Conservation (phyloP, 2,113 vertebrate species). For the Cichladusa arquata region DNA sequence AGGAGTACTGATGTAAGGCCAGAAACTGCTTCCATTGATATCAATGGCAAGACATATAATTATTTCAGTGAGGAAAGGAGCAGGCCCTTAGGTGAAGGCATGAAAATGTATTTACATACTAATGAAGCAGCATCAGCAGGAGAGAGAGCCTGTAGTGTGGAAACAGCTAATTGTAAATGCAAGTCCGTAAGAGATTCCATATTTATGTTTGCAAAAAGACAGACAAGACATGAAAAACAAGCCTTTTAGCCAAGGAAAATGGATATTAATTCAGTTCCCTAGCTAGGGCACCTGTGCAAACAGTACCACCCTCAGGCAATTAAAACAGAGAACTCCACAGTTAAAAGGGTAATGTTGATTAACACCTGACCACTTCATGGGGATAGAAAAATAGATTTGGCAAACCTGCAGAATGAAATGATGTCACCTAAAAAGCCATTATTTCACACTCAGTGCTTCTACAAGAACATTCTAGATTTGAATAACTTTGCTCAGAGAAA, state of each 20-base stretch:
- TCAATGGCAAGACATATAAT: neutral
- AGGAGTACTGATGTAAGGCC: neutral
- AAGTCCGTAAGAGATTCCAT: neutral
- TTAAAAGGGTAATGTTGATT: neutral
- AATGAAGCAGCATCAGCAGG: neutral
- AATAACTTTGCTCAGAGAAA: neutral
- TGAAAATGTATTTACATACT: neutral
- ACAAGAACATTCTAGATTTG: neutral
- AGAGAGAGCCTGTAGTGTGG: neutral
- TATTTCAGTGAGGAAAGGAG: neutral
- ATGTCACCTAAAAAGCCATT: neutral
- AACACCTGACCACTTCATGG: constrained; percentile 25
- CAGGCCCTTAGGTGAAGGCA: neutral
- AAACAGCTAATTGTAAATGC: neutral
- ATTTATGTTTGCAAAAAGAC: neutral
- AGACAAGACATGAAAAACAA: constrained; percentile 8
- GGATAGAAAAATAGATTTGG: neutral
- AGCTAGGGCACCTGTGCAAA: constrained; percentile 39
- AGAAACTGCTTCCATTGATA: neutral
- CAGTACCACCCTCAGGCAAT: neutral
- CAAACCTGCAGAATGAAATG: neutral
- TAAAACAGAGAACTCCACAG: neutral
- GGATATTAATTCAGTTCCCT: constrained; percentile 18
- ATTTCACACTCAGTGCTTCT: neutral
- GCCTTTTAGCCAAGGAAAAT: constrained; percentile 25